These are phyloP conservation scores for Zeugodacus cucurbitae DNA, from an alignment of 1,140 invertebrate species.

Conservation along the genomic window DNA sequence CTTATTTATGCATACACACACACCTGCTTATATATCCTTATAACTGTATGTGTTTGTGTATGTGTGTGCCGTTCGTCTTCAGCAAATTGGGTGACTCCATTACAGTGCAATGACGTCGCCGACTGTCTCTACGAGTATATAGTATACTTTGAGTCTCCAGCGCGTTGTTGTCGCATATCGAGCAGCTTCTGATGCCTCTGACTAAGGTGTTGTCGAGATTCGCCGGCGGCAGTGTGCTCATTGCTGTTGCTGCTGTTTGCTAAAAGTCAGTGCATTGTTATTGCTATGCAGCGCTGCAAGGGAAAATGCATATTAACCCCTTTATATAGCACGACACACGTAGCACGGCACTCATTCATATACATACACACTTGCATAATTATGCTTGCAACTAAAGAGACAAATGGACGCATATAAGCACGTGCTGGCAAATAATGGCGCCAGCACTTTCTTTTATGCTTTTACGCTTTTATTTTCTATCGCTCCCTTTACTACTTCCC, in stretches of 20 bases:
- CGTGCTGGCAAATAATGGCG: not conserved
- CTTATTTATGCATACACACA: not conserved
- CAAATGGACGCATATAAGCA: not conserved
- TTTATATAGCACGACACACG: not conserved
- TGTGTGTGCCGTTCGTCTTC: not conserved
- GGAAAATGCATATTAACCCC: not conserved
- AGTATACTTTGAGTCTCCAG: not conserved
- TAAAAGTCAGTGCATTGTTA: conserved; percentile 18
- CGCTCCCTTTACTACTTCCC: not conserved
- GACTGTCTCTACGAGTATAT: not conserved
- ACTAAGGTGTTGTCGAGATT: not conserved
- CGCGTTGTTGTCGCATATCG: not conserved
- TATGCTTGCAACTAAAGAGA: not conserved
- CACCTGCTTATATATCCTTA: not conserved
- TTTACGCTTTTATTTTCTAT: not conserved
- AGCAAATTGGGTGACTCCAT: conserved; percentile 19
- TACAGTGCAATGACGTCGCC: conserved; percentile 7
- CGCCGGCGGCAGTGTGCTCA: not conserved
- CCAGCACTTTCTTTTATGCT: conserved; percentile 14
- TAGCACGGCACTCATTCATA: not conserved
- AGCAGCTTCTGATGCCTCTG: not conserved
- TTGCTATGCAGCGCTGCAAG: not conserved
- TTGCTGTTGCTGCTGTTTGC: not conserved
- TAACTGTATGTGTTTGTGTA: not conserved
- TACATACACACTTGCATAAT: not conserved